phyloP scores from a whole-genome alignment of 2,113 vertebrate genomes.

The Hippocampus comes region DNA sequence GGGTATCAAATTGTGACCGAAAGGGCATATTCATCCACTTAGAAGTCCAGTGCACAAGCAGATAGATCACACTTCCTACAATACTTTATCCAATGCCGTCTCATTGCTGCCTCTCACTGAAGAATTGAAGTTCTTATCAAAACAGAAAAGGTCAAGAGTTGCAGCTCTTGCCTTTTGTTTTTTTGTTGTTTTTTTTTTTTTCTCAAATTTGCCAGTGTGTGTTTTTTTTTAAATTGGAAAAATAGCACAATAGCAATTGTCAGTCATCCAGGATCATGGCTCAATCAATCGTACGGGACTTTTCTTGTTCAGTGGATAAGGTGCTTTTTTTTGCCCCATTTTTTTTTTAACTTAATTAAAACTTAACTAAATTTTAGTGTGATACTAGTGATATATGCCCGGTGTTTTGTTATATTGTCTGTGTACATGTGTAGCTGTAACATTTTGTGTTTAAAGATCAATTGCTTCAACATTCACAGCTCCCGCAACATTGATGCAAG shows the following conservation, averaged over 20 bases:
- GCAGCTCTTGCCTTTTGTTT: slow-evolving; percentile 28
- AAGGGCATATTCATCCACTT: slow-evolving; percentile 52
- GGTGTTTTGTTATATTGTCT: not conserved
- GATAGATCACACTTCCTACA: slow-evolving; percentile 45
- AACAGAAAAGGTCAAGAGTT: slow-evolving; percentile 51
- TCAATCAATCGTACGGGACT: too few species aligned
- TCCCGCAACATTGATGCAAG: not conserved
- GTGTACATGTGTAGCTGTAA: too few species aligned
- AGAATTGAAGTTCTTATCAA: slow-evolving; percentile 41
- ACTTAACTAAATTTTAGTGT: too few species aligned
- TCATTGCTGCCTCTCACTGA: slow-evolving; percentile 45
- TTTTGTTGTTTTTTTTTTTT: slow-evolving; percentile 7
- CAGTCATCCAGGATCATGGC: too few species aligned
- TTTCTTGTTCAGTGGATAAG: not conserved
- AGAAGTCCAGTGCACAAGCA: slow-evolving; percentile 67
- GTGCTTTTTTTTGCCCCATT: too few species aligned
- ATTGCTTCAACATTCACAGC: not conserved
- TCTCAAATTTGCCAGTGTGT: too few species aligned
- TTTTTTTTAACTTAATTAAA: too few species aligned
- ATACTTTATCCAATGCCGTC: slow-evolving; percentile 32
- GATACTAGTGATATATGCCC: not conserved
- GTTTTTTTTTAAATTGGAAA: too few species aligned
- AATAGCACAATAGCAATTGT: too few species aligned
- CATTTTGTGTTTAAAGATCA: not conserved
- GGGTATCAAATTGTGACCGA: slow-evolving; percentile 48